phyloP scores from a whole-genome alignment of 2,113 vertebrate species.

The Eolophus roseicapilla region DNA sequence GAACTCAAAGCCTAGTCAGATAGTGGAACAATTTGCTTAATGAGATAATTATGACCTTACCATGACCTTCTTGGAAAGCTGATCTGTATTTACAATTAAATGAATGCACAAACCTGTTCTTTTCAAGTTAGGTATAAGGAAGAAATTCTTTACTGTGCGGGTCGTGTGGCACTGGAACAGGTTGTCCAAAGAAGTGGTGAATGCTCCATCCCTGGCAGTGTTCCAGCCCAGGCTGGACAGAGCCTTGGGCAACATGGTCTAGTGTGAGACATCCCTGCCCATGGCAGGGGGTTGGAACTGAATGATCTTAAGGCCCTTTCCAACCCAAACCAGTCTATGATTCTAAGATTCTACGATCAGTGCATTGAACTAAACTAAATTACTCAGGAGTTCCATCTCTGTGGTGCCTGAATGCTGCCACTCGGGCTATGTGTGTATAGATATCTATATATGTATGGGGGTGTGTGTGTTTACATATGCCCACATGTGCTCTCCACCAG shows the following conservation, averaged over 20 bases:
- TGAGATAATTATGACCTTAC: constrained; percentile 33
- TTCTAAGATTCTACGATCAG: background rate
- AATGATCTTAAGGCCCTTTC: background rate
- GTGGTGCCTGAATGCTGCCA: background rate
- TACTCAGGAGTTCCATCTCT: background rate
- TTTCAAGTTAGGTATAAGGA: background rate
- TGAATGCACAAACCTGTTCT: background rate
- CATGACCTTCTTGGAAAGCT: background rate
- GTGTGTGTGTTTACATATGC: fast-evolving
- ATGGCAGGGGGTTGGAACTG: background rate
- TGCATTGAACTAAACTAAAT: background rate
- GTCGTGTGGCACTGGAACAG: background rate
- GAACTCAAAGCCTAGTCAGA: constrained; percentile 13
- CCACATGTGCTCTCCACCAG: fast-evolving
- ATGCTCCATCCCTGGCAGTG: background rate
- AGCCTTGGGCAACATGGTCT: background rate
- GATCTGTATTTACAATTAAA: background rate
- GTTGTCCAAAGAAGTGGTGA: background rate
- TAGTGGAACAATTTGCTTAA: constrained; percentile 51
- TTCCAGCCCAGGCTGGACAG: background rate
- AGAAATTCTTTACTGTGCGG: background rate
- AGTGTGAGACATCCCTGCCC: background rate
- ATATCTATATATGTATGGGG: fast-evolving
- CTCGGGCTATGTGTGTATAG: fast-evolving
- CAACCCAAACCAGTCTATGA: background rate